These are phyloP conservation scores for Drosophila emarginata DNA, from an alignment of 2,888 invertebrate genomes.

Conservation along the genomic window DNA sequence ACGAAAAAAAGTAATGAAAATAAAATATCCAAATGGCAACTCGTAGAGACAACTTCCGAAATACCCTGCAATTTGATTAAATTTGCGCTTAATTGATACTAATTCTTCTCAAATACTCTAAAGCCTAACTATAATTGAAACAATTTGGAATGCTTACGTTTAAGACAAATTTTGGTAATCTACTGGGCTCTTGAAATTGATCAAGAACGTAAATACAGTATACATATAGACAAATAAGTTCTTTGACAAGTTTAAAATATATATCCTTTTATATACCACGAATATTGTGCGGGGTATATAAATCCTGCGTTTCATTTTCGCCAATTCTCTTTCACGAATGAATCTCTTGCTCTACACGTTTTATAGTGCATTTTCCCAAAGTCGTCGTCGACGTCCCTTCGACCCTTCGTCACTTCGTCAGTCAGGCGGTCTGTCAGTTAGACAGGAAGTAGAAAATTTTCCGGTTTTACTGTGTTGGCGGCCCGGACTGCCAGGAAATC, in stretches of 20 bases:
- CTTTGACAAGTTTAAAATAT: neutral
- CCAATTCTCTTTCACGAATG: neutral
- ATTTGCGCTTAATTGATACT: neutral
- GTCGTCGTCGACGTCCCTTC: slow-evolving; percentile 8
- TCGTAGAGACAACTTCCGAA: neutral
- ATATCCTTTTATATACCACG: neutral
- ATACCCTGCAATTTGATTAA: neutral
- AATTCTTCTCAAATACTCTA: no score
- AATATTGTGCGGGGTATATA: neutral
- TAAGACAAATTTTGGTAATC: no score
- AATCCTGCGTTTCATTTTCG: slow-evolving; percentile 34
- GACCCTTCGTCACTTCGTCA: slow-evolving; percentile 35
- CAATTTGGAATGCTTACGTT: no score
- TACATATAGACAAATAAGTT: no score
- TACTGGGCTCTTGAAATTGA: no score
- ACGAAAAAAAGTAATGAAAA: slow-evolving; percentile 1
- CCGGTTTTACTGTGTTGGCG: slow-evolving; percentile 67
- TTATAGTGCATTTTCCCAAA: slow-evolving; percentile 36
- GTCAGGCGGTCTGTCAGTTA: slow-evolving; percentile 42
- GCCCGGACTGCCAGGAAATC: slow-evolving; percentile 70
- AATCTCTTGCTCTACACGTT: slow-evolving; percentile 19
- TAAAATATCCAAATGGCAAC: neutral
- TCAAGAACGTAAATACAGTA: no score
- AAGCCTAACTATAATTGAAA: no score
- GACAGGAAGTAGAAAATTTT: slow-evolving; percentile 74